Percentiles rank a stretch among this genome's conserved stretches.
phyloP scores from a whole-genome alignment of 2,113 vertebrate genomes.

The Cebidichthys violaceus region DNA sequence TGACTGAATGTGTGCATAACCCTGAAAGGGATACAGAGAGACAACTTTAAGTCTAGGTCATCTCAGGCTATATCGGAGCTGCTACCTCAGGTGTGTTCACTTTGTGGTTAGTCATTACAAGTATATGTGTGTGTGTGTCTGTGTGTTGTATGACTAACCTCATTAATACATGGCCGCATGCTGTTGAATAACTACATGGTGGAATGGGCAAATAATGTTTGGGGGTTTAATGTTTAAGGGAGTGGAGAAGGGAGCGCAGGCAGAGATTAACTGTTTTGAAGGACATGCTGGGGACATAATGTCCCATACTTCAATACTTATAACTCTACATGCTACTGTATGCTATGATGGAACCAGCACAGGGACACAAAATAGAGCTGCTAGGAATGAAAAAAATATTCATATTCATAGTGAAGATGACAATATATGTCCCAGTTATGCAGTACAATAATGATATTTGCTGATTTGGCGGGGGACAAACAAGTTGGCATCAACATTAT shows the following conservation, averaged over 20 bases:
- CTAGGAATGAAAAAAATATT: slow-evolving; percentile 21
- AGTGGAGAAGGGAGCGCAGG: slow-evolving; percentile 21
- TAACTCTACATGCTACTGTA: background rate
- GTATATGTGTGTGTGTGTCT: slow-evolving; percentile 33
- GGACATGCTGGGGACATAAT: slow-evolving; percentile 33
- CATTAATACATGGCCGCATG: slow-evolving; percentile 67
- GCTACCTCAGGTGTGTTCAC: slow-evolving; percentile 65
- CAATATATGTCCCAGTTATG: slow-evolving; percentile 47
- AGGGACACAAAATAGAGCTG: slow-evolving; percentile 26
- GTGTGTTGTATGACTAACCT: slow-evolving; percentile 60
- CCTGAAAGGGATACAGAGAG: slow-evolving; percentile 33
- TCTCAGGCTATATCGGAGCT: slow-evolving; percentile 23
- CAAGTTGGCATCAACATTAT: slow-evolving; percentile 23
- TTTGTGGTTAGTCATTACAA: slow-evolving; percentile 36
- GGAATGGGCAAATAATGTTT: slow-evolving; percentile 58
- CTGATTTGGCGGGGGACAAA: slow-evolving; percentile 34
- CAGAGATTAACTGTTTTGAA: slow-evolving; percentile 54
- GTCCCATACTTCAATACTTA: slow-evolving; percentile 30
- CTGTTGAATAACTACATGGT: slow-evolving; percentile 63
- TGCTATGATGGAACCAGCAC: slow-evolving; percentile 17
- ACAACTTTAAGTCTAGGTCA: slow-evolving; percentile 20
- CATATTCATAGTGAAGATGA: slow-evolving; percentile 31
- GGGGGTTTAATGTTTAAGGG: slow-evolving; percentile 46
- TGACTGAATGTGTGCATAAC: slow-evolving; percentile 2
- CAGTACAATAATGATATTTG: slow-evolving; percentile 48